phyloP scores from a whole-genome alignment of 2,797 vertebrate species.

The Hephaestus fuliginosus region DNA sequence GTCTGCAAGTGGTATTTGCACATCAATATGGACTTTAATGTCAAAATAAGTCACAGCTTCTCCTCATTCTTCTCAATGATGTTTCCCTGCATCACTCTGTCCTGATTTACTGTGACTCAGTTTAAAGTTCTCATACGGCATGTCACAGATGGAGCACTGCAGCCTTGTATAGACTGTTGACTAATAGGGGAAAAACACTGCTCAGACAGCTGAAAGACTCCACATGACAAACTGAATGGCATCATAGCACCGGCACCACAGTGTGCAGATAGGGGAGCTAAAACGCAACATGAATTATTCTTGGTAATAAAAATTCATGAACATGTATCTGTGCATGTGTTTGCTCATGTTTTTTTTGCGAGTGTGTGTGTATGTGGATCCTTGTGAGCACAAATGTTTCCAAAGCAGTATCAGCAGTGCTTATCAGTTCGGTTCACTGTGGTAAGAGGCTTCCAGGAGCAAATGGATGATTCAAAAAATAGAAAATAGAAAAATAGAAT shows the following conservation, averaged over 20 bases:
- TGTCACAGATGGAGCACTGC: slow-evolving; percentile 6
- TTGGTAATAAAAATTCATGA: slow-evolving; percentile 59
- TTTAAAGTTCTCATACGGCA: neutral
- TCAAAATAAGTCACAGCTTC: slow-evolving; percentile 2
- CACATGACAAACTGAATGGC: slow-evolving; percentile 38
- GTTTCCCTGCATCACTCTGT: slow-evolving; percentile 6
- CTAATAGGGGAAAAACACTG: slow-evolving; percentile 18
- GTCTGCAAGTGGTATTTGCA: neutral
- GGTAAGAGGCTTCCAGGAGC: slow-evolving; percentile 23
- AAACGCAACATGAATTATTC: slow-evolving; percentile 61
- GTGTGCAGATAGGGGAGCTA: slow-evolving; percentile 15
- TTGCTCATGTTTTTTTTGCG: slow-evolving; percentile 31
- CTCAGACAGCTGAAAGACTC: slow-evolving; percentile 13
- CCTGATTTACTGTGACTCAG: slow-evolving; percentile 28
- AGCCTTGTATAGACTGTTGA: neutral
- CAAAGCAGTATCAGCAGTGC: slow-evolving; percentile 27
- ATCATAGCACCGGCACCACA: slow-evolving; percentile 11
- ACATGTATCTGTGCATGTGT: slow-evolving; percentile 30
- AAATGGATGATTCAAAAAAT: slow-evolving; percentile 24
- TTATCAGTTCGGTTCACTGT: slow-evolving; percentile 23
- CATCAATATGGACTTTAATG: slow-evolving; percentile 3
- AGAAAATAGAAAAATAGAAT: slow-evolving; percentile 36
- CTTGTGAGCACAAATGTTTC: slow-evolving; percentile 34
- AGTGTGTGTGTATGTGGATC: slow-evolving; percentile 23
- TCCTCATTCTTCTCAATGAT: slow-evolving; percentile 8